Percentiles rank a stretch among this genome's conserved stretches.
Conservation (phyloP, 2,888 invertebrate genomes). For the Pharmacophagus antenor region DNA sequence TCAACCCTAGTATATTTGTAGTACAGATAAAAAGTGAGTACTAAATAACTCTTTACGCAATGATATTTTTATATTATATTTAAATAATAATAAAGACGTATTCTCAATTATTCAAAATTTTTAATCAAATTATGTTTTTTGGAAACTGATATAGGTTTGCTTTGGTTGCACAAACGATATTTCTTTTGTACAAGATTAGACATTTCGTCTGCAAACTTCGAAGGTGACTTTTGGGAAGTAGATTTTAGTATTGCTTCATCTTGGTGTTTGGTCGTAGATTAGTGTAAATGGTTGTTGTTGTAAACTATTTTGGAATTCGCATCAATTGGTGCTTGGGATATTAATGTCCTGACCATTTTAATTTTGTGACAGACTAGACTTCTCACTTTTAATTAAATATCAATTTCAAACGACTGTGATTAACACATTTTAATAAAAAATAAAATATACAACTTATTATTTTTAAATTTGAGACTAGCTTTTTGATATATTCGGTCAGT, state of each 20-base stretch:
- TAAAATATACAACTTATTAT: background rate
- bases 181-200: constrained; percentile 2
- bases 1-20: background rate
- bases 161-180: constrained; percentile 30
- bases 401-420: background rate
- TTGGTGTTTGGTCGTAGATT: constrained; percentile 29
- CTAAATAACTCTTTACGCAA: background rate
- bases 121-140: constrained; percentile 42
- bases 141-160: constrained; percentile 40
- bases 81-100: background rate
- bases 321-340: constrained; percentile 26
- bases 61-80: background rate
- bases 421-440: background rate
- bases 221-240: constrained; percentile 25
- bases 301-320: constrained; percentile 2
- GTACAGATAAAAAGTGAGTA: background rate
- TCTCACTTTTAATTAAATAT: background rate
- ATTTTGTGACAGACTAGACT: background rate
- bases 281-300: constrained; percentile 8
- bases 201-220: constrained; percentile 4
- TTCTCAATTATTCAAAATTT: constrained; percentile 17
- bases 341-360: background rate
- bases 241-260: constrained; percentile 27
- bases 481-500: constrained; percentile 64
- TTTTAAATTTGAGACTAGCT: constrained; percentile 72